These are phyloP conservation scores for Pachydiplax longipennis DNA, from an alignment of 2,888 invertebrate species.

Conservation along the genomic window DNA sequence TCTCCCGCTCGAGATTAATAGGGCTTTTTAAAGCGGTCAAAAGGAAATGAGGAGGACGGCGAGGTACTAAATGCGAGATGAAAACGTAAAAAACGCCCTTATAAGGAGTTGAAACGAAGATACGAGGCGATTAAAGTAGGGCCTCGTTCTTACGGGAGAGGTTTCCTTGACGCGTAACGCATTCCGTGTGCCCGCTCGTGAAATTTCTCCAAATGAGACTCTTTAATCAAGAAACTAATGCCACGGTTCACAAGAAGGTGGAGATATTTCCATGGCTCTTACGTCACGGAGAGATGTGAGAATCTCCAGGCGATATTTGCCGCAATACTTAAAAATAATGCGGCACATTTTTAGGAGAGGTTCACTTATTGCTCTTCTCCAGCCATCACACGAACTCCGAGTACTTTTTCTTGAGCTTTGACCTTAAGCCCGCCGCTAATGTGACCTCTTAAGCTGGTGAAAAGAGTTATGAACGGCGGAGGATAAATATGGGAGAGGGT, in stretches of 20 bases:
- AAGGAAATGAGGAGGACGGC: neutral
- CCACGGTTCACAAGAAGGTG: neutral
- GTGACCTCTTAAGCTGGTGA: neutral
- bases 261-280: neutral
- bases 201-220: neutral
- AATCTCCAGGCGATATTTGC: neutral
- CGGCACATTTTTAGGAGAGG: no score
- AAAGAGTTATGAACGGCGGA: neutral
- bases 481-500: neutral
- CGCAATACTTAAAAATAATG: no score
- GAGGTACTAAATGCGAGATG: neutral
- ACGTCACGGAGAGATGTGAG: neutral
- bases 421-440: neutral
- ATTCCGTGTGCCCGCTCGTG: neutral
- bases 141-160: no score
- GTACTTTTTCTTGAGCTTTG: no score
- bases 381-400: no score
- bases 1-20: neutral
- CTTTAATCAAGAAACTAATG: neutral
- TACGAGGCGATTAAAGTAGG: no score
- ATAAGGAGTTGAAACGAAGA: neutral
- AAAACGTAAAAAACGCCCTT: neutral
- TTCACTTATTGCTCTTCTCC: no score
- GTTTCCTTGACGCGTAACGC: neutral
- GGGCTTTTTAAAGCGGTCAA: neutral